Evolutionary conservation across 2,888 invertebrate genomes (phyloP), one percentile per base, ranked within the genome.

Genomic region (Ditula angustiorana): DNA sequence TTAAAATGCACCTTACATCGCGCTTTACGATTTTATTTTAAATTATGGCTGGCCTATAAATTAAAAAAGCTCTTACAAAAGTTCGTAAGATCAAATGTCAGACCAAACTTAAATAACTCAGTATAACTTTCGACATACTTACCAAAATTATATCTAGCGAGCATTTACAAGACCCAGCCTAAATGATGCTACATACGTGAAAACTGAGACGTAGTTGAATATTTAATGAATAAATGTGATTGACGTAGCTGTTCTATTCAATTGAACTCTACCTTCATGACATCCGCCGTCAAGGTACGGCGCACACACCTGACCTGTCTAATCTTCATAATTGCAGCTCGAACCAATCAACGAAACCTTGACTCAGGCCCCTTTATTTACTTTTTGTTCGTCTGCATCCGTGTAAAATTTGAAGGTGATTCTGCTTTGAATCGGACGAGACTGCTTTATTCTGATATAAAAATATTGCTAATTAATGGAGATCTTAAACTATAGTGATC

Each of bases 361-460:
- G 72, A 70, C 69, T 74, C 58, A 10, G 44, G 52, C 58, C 55
- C 46, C 67, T 74, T 72, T 73, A 72, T 75, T 77, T 77, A 73
- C 70, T 78, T 79, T 80, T 77, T 73, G 74, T 79, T 71, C 67
- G 67, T 73, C 57, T 66, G 69, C 35, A 46, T 61, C 67, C 59
- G 67, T 67, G 65, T 71, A 73, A 70, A 53, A 58, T 68, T 73
- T 69, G 75, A 84, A 85, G 83, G 82, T 79, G 74, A 74, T 71
- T 73, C 74, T 70, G 46, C 59, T 80, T 79, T 66, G 75, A 78
- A 69, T 47, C 28, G 2, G 10, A n/a, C 33, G 37, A 2, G 33
- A 47, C 8, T n/a, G 23, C n/a, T 13, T 26, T 13, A 37, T 11
- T 11, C 24, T 21, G 26, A 37, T 21, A 41, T 41, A 41, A 11